Percentiles rank a stretch among this genome's conserved stretches.
phyloP scores from a whole-genome alignment of 2,888 invertebrate species.

The Gryllus longicercus region DNA sequence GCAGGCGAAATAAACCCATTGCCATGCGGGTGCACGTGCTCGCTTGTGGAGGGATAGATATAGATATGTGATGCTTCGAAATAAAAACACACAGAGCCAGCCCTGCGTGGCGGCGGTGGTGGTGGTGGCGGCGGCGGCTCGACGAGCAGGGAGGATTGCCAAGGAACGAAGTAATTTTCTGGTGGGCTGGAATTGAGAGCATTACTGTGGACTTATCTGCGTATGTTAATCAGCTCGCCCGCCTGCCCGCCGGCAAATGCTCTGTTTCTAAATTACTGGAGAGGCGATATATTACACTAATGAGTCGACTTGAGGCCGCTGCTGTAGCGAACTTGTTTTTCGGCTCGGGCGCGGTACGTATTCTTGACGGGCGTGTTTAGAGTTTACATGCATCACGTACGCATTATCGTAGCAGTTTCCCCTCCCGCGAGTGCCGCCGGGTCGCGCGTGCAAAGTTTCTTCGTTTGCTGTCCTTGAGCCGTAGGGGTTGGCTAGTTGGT shows the following conservation, averaged over 20 bases:
- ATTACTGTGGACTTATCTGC: conserved; percentile 5
- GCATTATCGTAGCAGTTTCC: no score
- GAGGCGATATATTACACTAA: background rate
- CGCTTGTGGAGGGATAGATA: background rate
- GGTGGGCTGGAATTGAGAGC: background rate
- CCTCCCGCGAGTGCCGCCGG: no score
- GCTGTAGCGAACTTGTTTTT: background rate
- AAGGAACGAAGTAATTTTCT: background rate
- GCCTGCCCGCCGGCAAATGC: background rate
- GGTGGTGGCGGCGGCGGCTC: background rate
- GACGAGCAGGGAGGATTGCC: background rate
- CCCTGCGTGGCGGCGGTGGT: background rate
- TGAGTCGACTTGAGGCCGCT: background rate
- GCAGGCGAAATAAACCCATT: conserved; percentile 1
- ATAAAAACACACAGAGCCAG: background rate
- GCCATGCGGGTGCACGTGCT: background rate
- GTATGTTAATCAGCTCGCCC: background rate
- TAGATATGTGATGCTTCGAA: background rate
- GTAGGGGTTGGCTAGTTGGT: no score
- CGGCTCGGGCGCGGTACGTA: background rate
- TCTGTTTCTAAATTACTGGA: background rate
- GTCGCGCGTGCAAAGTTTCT: no score
- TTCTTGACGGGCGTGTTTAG: no score
- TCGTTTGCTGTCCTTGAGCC: no score
- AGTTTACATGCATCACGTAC: no score